These are phyloP conservation scores for Dipodomys stephensi DNA, from an alignment of 2,113 vertebrate species.

Conservation along the genomic window DNA sequence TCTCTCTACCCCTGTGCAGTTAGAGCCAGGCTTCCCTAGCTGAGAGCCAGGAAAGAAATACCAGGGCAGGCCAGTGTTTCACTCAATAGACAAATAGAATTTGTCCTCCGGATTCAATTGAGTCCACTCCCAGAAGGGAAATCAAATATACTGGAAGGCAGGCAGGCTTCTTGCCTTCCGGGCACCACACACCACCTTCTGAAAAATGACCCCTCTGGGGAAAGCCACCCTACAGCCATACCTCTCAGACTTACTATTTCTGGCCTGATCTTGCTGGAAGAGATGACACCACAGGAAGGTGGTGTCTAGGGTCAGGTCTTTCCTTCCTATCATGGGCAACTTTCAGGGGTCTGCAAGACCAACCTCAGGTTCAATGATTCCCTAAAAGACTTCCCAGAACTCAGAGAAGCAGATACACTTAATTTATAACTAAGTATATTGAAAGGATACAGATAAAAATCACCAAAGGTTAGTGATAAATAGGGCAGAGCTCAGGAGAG, in stretches of 20 bases:
- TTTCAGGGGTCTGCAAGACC: neutral
- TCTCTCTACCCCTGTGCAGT: too few species aligned
- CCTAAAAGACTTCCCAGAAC: neutral
- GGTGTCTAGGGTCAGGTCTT: neutral
- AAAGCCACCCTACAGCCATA: neutral
- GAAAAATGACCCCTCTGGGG: neutral
- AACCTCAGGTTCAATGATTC: neutral
- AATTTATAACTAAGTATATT: too few species aligned
- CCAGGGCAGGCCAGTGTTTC: too few species aligned
- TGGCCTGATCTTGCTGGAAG: neutral
- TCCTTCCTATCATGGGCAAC: neutral
- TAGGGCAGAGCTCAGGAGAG: neutral
- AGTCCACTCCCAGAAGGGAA: conserved; percentile 35
- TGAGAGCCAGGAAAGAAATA: neutral
- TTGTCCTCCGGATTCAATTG: neutral
- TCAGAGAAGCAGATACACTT: neutral
- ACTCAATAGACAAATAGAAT: neutral
- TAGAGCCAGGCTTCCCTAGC: neutral
- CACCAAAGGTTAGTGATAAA: neutral
- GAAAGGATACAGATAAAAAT: neutral
- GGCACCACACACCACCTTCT: neutral
- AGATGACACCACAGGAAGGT: neutral
- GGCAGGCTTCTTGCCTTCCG: neutral
- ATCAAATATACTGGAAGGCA: conserved; percentile 2
- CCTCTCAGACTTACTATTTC: neutral